Conservation (phyloP, 2,797 vertebrate species). For the Hyperoplus lanceolatus region DNA sequence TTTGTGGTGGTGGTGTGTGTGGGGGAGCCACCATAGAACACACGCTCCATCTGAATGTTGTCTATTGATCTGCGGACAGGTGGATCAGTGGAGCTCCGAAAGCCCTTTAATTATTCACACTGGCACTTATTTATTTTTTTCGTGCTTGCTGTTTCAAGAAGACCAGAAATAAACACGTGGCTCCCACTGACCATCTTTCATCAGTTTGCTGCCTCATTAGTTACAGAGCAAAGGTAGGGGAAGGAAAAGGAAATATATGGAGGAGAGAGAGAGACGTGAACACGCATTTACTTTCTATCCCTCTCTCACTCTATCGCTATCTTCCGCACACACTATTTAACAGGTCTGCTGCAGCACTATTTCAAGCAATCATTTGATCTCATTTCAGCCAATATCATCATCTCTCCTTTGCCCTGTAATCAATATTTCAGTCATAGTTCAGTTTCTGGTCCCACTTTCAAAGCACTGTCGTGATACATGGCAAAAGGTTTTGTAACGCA, state of each 20-base stretch:
- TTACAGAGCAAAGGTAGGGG: conserved; percentile 35
- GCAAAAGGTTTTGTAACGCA: conserved; percentile 17
- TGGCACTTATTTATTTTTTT: conserved; percentile 58
- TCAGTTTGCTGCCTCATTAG: conserved; percentile 73
- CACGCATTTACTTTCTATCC: not conserved
- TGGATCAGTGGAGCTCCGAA: conserved; percentile 62
- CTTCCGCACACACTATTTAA: not conserved
- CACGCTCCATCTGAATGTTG: conserved; percentile 61
- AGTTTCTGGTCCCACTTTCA: conserved; percentile 44
- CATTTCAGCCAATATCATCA: conserved; percentile 60
- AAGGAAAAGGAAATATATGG: conserved; percentile 6
- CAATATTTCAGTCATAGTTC: conserved; percentile 49
- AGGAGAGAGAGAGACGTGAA: not conserved
- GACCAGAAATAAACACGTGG: conserved; percentile 77
- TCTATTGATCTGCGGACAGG: conserved; percentile 79
- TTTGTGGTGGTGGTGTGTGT: not conserved
- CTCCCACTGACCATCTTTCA: conserved; percentile 65
- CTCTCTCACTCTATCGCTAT: not conserved
- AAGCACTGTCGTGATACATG: conserved; percentile 20
- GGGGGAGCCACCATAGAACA: conserved; percentile 53
- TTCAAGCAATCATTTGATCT: conserved; percentile 56
- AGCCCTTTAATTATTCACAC: conserved; percentile 80
- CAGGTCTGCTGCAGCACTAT: conserved; percentile 20
- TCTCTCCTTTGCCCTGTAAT: conserved; percentile 43
- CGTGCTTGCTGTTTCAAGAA: conserved; percentile 53